Conservation (phyloP, 1,140 invertebrate genomes). For the Ctenoplectra terminalis region DNA sequence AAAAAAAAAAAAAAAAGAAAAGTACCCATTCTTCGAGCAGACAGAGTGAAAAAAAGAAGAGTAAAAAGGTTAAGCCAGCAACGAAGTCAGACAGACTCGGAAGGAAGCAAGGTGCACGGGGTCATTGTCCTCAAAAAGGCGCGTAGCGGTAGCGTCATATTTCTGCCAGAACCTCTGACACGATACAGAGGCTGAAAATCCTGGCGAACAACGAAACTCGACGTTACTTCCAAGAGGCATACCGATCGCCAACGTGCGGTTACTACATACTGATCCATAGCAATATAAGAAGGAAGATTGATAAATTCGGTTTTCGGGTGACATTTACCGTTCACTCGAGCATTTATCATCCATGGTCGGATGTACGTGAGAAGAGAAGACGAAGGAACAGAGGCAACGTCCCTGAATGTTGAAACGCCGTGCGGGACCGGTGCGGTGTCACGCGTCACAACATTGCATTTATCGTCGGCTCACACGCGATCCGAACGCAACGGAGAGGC, state of each 20-base stretch:
- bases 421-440: constrained; percentile 25
- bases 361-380: neutral
- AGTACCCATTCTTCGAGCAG: neutral
- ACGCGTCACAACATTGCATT: constrained; percentile 46
- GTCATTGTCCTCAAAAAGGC: constrained; percentile 67
- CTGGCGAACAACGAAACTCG: neutral
- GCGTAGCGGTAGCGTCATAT: constrained; percentile 57
- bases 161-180: constrained; percentile 20
- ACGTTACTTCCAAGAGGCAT: neutral
- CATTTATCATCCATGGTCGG: constrained; percentile 29
- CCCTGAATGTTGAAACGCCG: neutral
- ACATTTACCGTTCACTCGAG: constrained; percentile 37
- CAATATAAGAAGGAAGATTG: neutral
- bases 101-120: constrained; percentile 51
- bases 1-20: neutral
- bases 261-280: neutral
- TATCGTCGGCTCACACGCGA: constrained; percentile 32
- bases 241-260: neutral
- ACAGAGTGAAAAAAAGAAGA: neutral
- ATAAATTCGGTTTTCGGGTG: neutral
- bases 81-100: constrained; percentile 47
- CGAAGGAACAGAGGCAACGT: constrained; percentile 12
- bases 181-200: neutral
- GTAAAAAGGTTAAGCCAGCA: constrained; percentile 2
- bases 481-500: neutral